phyloP scores from a whole-genome alignment of 1,140 invertebrate species.

The Drosophila melanogaster region DNA sequence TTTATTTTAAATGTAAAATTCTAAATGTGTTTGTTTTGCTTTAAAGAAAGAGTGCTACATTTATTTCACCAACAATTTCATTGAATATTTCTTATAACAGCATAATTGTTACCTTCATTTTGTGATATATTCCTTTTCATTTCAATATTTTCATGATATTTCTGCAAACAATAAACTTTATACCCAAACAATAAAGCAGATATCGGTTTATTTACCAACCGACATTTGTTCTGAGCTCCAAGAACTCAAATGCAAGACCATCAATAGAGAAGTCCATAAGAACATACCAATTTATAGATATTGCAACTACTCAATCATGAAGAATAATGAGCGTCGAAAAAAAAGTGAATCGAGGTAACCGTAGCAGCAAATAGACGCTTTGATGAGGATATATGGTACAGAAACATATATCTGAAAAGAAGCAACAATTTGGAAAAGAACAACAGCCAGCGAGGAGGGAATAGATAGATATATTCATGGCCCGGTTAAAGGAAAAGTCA shows the following conservation, averaged over 20 bases:
- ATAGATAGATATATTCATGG: slow-evolving; percentile 24
- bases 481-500: slow-evolving; percentile 64
- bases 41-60: too few species aligned
- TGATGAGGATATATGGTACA: slow-evolving; percentile 38
- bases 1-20: too few species aligned
- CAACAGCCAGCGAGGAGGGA: slow-evolving; percentile 26
- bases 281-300: slow-evolving; percentile 52
- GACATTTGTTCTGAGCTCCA: slow-evolving; percentile 31
- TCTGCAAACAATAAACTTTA: slow-evolving; percentile 35
- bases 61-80: too few species aligned
- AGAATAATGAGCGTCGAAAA: slow-evolving; percentile 33
- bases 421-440: slow-evolving; percentile 50
- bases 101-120: background rate
- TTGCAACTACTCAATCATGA: slow-evolving; percentile 41
- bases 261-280: slow-evolving; percentile 40
- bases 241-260: slow-evolving; percentile 15
- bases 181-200: slow-evolving; percentile 17
- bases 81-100: background rate
- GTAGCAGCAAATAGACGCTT: slow-evolving; percentile 41
- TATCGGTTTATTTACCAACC: slow-evolving; percentile 41
- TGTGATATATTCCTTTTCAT: slow-evolving; percentile 3
- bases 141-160: slow-evolving; percentile 28
- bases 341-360: slow-evolving; percentile 25
- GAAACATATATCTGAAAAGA: slow-evolving; percentile 29
- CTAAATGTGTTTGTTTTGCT: too few species aligned